Conservation (phyloP, 2,888 invertebrate genomes). For the Steinernema carpocapsae region DNA sequence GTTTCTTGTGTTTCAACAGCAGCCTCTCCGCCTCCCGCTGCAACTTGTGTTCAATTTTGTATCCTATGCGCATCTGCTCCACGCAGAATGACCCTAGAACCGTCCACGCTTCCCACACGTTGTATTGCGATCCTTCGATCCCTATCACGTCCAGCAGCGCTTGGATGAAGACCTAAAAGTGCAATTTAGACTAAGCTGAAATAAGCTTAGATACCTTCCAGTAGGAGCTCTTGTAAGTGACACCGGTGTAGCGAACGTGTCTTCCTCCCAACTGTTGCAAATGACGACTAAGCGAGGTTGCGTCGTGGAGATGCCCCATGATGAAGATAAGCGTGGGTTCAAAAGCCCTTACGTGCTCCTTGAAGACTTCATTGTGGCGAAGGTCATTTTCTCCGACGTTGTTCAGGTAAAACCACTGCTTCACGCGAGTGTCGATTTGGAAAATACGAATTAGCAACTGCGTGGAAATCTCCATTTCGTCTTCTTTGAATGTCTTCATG, state of each 20-base stretch:
- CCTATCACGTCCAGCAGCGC: constrained; percentile 50
- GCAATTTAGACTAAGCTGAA: not conserved
- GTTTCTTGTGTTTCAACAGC: constrained; percentile 16
- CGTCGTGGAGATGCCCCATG: constrained; percentile 39
- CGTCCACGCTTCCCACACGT: constrained; percentile 48
- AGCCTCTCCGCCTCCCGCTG: constrained; percentile 55
- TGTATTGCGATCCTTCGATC: constrained; percentile 47
- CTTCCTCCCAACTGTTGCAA: constrained; percentile 53
- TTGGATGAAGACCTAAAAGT: constrained; percentile 49
- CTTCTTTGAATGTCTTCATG: constrained; percentile 49
- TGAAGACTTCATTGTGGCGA: constrained; percentile 47
- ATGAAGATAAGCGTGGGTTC: constrained; percentile 54
- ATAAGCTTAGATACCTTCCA: constrained; percentile 48
- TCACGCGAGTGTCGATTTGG: constrained; percentile 49
- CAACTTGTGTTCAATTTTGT: constrained; percentile 55
- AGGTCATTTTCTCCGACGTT: constrained; percentile 43
- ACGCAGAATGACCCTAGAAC: constrained; percentile 53
- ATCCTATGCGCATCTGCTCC: constrained; percentile 51
- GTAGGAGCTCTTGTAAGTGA: constrained; percentile 52
- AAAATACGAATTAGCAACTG: constrained; percentile 52
- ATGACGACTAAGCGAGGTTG: constrained; percentile 52
- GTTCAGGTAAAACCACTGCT: constrained; percentile 43
- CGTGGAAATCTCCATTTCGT: constrained; percentile 54
- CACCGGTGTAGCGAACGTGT: constrained; percentile 55
- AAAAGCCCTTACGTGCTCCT: constrained; percentile 52